Conservation (phyloP, 2,888 invertebrate genomes). For the Thereva unica region DNA sequence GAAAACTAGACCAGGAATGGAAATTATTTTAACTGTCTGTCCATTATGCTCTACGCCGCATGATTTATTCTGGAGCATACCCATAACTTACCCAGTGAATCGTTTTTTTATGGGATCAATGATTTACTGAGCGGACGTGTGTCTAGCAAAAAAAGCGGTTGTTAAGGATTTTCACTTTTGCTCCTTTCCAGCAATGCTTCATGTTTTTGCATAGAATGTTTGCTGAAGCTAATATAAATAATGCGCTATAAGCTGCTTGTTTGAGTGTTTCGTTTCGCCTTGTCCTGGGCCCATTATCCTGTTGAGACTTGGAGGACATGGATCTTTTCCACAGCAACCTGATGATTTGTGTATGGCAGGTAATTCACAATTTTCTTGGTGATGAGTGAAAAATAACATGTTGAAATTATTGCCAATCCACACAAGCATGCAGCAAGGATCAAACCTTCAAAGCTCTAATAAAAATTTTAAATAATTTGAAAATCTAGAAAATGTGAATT, state of each 20-base stretch:
- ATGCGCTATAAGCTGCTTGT: constrained; percentile 4
- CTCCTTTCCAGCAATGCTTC: constrained; percentile 4
- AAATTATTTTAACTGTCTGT: constrained; percentile 33
- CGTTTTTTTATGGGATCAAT: constrained; percentile 32
- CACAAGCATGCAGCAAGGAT: too few relatives aligned
- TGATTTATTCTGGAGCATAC: constrained; percentile 28
- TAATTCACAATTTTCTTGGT: constrained; percentile 33
- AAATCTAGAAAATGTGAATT: too few relatives aligned
- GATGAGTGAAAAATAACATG: constrained; percentile 1
- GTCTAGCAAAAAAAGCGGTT: constrained; percentile 23
- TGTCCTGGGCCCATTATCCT: constrained; percentile 7
- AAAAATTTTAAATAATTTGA: too few relatives aligned
- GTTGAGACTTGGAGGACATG: neutral
- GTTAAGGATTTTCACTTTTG: constrained; percentile 31
- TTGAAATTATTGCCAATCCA: neutral
- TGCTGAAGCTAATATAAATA: constrained; percentile 22
- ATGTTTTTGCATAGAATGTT: constrained; percentile 14
- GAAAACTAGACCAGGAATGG: constrained; percentile 26
- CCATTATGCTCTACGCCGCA: constrained; percentile 31
- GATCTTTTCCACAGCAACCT: constrained; percentile 19
- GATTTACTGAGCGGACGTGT: constrained; percentile 31
- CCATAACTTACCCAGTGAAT: constrained; percentile 26
- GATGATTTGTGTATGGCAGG: constrained; percentile 31
- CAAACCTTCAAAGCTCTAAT: too few relatives aligned
- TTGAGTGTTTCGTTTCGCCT: constrained; percentile 1